phyloP scores from a whole-genome alignment of 2,113 vertebrate genomes.

The Urocolius indicus region DNA sequence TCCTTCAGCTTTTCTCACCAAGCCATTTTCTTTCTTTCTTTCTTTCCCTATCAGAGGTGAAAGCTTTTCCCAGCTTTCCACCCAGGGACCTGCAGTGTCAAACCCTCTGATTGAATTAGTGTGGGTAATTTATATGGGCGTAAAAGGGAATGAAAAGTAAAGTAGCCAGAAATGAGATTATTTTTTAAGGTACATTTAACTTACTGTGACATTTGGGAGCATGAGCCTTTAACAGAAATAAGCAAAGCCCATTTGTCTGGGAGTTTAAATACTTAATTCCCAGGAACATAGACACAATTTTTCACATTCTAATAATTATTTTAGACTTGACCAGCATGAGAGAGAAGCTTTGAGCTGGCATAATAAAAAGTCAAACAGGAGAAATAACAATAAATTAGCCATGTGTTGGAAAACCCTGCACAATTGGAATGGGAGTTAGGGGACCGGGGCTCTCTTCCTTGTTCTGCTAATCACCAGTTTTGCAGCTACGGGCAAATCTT shows the following conservation, averaged over 20 bases:
- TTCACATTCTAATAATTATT: background rate
- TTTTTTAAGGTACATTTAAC: constrained; percentile 9
- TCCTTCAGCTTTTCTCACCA: background rate
- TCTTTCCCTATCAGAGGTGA: background rate
- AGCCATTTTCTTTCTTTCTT: background rate
- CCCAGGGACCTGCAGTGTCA: background rate
- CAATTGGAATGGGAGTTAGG: background rate
- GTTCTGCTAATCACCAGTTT: background rate
- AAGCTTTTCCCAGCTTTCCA: background rate
- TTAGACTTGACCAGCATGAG: background rate
- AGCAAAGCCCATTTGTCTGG: background rate
- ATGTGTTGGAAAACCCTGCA: background rate
- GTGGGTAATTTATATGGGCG: background rate
- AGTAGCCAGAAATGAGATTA: constrained; percentile 50
- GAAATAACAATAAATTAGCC: background rate
- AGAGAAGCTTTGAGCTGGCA: background rate
- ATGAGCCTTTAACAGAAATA: background rate
- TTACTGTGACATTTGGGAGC: background rate
- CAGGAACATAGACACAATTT: background rate
- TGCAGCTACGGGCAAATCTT: background rate
- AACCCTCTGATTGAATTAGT: constrained; percentile 1
- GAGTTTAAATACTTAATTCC: constrained; percentile 4
- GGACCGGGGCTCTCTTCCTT: background rate
- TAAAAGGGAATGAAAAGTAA: constrained; percentile 34
- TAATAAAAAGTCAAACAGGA: background rate